phyloP scores from a whole-genome alignment of 2,797 vertebrate genomes.

The Anas flavirostris region DNA sequence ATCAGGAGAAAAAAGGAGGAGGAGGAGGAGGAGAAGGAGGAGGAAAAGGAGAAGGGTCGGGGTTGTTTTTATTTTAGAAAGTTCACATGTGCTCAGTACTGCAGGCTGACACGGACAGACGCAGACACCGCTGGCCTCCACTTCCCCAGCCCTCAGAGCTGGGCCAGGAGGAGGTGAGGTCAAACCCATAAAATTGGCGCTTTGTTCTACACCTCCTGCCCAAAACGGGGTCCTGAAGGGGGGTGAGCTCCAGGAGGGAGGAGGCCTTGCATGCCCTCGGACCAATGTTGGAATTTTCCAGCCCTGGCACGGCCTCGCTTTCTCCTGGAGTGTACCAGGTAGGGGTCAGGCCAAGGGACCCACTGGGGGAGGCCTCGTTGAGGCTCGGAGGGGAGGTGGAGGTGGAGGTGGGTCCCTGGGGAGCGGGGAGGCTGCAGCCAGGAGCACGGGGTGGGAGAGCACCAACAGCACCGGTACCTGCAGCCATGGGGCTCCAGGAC shows the following conservation, averaged over 20 bases:
- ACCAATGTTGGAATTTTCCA: conserved; percentile 53
- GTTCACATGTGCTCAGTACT: background rate
- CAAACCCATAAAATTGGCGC: conserved; percentile 29
- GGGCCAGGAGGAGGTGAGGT: conserved; percentile 62
- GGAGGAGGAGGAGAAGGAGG: background rate
- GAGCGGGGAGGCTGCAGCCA: no score
- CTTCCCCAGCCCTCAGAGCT: conserved; percentile 21
- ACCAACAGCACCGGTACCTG: no score
- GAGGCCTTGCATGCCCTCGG: conserved; percentile 26
- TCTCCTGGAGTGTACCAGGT: background rate
- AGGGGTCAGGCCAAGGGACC: background rate
- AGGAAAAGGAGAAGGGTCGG: background rate
- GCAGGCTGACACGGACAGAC: background rate
- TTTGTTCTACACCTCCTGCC: background rate
- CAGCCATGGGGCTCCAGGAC: no score
- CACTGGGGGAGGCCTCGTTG: background rate
- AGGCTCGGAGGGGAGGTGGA: background rate
- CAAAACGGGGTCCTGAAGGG: conserved; percentile 31
- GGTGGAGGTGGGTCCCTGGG: no score
- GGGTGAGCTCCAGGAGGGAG: conserved; percentile 60
- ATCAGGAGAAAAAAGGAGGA: background rate
- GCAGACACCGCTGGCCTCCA: background rate
- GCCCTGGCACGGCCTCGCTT: background rate
- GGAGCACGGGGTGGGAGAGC: no score
- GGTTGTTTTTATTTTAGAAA: background rate